Conservation (phyloP, 2,888 invertebrate genomes). For the Mesorhabditis sp. region DNA sequence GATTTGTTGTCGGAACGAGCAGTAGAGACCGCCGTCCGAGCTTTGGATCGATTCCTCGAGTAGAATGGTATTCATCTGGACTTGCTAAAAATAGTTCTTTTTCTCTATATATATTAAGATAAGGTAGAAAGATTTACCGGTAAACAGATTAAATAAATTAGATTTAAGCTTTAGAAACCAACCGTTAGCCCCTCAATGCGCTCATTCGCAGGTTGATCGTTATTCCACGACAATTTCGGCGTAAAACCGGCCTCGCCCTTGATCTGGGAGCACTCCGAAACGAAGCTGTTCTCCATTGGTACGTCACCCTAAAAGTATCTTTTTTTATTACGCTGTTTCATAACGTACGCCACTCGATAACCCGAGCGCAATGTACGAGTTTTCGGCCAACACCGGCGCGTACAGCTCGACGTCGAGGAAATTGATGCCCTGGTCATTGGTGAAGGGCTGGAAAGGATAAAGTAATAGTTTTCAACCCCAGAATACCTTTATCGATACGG, state of each 20-base stretch:
- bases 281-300: conserved; percentile 16
- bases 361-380: background rate
- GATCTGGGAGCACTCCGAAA: conserved; percentile 31
- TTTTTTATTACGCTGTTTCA: background rate
- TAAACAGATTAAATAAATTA: too few relatives aligned
- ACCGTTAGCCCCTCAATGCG: conserved; percentile 15
- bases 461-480: too few relatives aligned
- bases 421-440: background rate
- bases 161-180: too few relatives aligned
- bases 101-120: background rate
- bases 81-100: background rate
- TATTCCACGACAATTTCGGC: conserved; percentile 30
- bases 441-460: background rate
- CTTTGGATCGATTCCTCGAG: background rate
- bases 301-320: background rate
- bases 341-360: background rate
- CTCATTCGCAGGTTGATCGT: conserved; percentile 13
- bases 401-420: background rate
- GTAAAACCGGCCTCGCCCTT: conserved; percentile 12
- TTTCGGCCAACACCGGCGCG: background rate
- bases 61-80: background rate
- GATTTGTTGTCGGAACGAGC: background rate
- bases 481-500: too few relatives aligned
- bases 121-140: too few relatives aligned
- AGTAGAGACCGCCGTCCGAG: background rate